A percentile compares a stretch with the other conserved stretches of the same genome.
phyloP scores from a whole-genome alignment of 2,797 vertebrate genomes.

The Aotus griseimembra region DNA sequence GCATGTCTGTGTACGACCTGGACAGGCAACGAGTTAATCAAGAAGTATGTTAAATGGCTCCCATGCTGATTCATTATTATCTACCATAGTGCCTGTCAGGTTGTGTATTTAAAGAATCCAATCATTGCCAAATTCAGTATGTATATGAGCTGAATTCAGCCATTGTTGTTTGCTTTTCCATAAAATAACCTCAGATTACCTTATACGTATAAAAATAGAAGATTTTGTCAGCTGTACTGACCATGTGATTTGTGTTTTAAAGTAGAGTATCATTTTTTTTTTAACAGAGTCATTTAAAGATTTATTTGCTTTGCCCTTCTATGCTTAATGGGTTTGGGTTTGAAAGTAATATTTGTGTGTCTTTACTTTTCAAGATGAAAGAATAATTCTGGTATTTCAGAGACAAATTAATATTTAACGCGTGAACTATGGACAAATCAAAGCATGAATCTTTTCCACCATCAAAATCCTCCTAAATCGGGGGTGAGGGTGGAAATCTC shows the following conservation, averaged over 20 bases:
- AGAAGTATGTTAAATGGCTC: constrained; percentile 93
- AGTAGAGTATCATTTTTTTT: neutral
- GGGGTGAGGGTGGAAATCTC: neutral
- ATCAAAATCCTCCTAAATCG: constrained; percentile 31
- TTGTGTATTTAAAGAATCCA: constrained; percentile 82
- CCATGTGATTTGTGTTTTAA: constrained; percentile 38
- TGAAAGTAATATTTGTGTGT: constrained; percentile 14
- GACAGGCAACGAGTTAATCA: constrained; percentile 98
- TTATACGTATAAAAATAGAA: constrained; percentile 47
- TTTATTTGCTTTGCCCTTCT: constrained; percentile 25
- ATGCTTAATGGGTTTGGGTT: neutral
- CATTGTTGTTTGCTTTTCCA: constrained; percentile 53
- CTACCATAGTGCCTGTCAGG: constrained; percentile 85
- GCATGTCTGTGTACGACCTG: constrained; percentile 94
- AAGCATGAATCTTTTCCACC: constrained; percentile 44
- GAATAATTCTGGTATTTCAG: constrained; percentile 41
- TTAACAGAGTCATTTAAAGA: constrained; percentile 18
- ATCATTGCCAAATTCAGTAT: constrained; percentile 65
- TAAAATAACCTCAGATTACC: constrained; percentile 59
- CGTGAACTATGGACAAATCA: constrained; percentile 55
- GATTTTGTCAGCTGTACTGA: neutral
- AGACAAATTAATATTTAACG: constrained; percentile 65
- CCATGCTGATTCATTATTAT: constrained; percentile 94
- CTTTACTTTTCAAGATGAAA: constrained; percentile 54
- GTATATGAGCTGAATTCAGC: constrained; percentile 60